Base-by-base conservation (phyloP, 1,140 invertebrate species). In the Pentalonia nigronervosa region DNA sequence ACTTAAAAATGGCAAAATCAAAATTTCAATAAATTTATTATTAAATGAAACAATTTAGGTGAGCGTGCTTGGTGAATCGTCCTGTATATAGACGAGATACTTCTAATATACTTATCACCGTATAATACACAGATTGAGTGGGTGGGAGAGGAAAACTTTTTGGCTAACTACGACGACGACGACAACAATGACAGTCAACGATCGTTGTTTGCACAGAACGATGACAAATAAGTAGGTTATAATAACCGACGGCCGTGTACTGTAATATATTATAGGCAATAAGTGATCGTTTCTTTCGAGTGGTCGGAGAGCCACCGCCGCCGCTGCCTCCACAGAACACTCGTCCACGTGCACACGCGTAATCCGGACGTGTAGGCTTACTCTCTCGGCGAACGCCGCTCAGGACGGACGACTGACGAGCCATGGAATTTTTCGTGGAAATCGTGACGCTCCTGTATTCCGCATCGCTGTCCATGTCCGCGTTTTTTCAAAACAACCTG, bases 361-460 rank as follows among this genome's bases (percentile, higher is more conserved):
- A 17, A 17, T 30, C 11, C 60, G 30, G 11, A 2, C 4, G 56
- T 11, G 11, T 17, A n/a, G 30, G 30, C 21, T 36, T 36, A 83
- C 34, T 83, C 76, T 36, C 17, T 84, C 36, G 41, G 36, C 47
- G 86, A 87, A 17, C 34, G 50, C 1, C 34, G 88, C 36, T 0
- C 41, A 36, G n/a, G 34, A 47, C 11, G 41, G 1, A 30, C 41
- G 83, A 9, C 41, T 7, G 30, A 20, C 3, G 17, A n/a, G 1
- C 17, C 41, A 47, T 53, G 34, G 47, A 9, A 0, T 76, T 11
- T 76, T 76, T n/a, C 60, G 60, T 94, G 45, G 94, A 94, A 83
- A 87, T 90, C 17, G 94, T 94, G 60, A 67, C 93, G 20, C 14
- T 93, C n/a, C 81, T 94, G 47, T 94, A 94, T 50, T 94, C 93